A percentile compares a stretch with the other conserved stretches of the same genome.
These are phyloP conservation scores for Perognathus longimembris DNA, from an alignment of 2,113 vertebrate genomes.

Conservation along the genomic window DNA sequence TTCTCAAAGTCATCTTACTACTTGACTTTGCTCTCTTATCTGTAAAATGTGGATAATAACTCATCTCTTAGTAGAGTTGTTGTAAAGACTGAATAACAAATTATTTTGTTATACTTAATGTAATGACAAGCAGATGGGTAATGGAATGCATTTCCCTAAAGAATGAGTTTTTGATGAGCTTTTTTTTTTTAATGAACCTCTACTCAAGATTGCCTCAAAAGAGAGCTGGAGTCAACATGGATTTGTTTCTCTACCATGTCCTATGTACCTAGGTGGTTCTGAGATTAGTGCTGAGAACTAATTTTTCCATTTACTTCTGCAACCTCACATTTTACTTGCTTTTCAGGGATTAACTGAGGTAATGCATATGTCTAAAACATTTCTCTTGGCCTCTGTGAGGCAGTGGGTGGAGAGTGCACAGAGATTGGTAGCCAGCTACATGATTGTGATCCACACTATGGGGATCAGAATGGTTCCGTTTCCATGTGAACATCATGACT, in stretches of 20 bases:
- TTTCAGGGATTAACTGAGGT: not conserved
- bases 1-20: conserved; percentile 44
- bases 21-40: not conserved
- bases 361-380: not conserved
- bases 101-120: not conserved
- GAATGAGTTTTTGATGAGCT: conserved; percentile 41
- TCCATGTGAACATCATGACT: not conserved
- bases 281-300: not conserved
- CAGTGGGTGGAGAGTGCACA: not conserved
- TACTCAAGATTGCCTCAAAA: not conserved
- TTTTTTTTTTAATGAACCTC: not conserved
- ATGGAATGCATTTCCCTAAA: not conserved
- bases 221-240: not conserved
- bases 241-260: not conserved
- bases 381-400: not conserved
- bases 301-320: not conserved
- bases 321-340: not conserved
- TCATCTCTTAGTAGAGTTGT: not conserved
- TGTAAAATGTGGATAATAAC: not conserved
- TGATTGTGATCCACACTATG: not conserved
- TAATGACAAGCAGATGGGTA: not conserved
- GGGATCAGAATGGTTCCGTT: not conserved
- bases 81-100: not conserved
- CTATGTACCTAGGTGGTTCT: not conserved
- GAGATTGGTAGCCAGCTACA: not conserved